Evolutionary conservation across 2,888 invertebrate genomes (phyloP), one percentile per base, ranked within the genome.

Genomic region (Hermaeophaga mercurialis): DNA sequence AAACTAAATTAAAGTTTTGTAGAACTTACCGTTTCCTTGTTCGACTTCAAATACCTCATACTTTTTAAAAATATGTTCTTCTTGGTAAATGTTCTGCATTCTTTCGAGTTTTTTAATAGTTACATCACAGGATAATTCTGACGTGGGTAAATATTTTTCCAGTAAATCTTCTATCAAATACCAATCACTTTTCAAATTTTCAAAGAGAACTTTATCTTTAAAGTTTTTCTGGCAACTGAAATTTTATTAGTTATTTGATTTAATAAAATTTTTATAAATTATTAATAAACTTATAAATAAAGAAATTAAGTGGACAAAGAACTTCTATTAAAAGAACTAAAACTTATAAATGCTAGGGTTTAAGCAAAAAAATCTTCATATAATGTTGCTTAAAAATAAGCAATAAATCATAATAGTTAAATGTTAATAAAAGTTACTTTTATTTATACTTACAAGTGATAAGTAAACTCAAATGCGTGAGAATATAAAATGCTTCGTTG

Each of bases 71-170:
- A 69, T 59, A 22, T 70, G 60, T 14, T 74, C 66, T 7, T 56
- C 48, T 19, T 61, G 46, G 41, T 68, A 46, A 36, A 69, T 62
- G 55, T 69, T 63, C 33, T 60, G 55, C 33, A 68, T 64, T 24
- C 47, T 53, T 17, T 63, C 58, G n/a, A 65, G 54, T 12, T 58
- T 56, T 33, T 54, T 64, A 31, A 56, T 63, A n/a, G 67, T 74
- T n/a, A 83, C 68, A 70, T 79, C 75, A 72, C 86, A 84, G 0
- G 87, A 88, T 60, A 79, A 70, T 54, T 79, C 75, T 26, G 80
- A 45, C 18, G 75, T 69, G 1, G 88, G 87, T 59, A 85, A 68
- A 70, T 84, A 86, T 18, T 76, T 67, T 1, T 59, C 57, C 2
- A 78, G 56, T 17, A 80, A 73, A 1, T 75, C 70, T n/a, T 75